phyloP scores from a whole-genome alignment of 2,797 vertebrate genomes.

The Rhinoraja longicauda region DNA sequence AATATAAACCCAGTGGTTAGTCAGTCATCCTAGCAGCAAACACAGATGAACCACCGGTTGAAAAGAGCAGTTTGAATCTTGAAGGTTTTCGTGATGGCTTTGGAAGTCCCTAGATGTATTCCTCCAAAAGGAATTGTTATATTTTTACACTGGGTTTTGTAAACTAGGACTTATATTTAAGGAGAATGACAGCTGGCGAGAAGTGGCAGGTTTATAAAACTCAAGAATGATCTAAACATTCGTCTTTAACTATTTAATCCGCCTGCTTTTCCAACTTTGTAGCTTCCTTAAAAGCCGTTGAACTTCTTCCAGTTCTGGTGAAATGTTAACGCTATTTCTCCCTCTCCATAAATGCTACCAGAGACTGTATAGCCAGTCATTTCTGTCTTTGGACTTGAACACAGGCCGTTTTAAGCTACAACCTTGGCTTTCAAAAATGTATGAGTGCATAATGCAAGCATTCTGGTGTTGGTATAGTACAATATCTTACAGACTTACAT shows the following conservation, averaged over 20 bases:
- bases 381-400: not conserved
- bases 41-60: not conserved
- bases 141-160: conserved; percentile 23
- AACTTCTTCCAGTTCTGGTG: not conserved
- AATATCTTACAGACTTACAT: no score
- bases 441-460: no score
- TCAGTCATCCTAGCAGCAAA: not conserved
- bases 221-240: conserved; percentile 6
- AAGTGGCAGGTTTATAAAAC: not conserved
- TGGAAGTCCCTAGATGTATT: not conserved
- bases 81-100: conserved; percentile 18
- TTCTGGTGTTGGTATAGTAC: no score
- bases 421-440: no score
- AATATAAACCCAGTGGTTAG: not conserved
- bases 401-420: not conserved
- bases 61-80: not conserved
- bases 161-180: not conserved
- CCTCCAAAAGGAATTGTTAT: conserved; percentile 15
- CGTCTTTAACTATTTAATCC: not conserved
- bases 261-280: not conserved
- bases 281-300: not conserved
- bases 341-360: not conserved
- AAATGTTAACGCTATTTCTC: not conserved
- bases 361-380: no score
- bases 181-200: conserved; percentile 7